Evolutionary conservation across 2,888 invertebrate genomes (phyloP), one percentile per base, ranked within the genome.

Genomic region (Oxyscelio sp.): DNA sequence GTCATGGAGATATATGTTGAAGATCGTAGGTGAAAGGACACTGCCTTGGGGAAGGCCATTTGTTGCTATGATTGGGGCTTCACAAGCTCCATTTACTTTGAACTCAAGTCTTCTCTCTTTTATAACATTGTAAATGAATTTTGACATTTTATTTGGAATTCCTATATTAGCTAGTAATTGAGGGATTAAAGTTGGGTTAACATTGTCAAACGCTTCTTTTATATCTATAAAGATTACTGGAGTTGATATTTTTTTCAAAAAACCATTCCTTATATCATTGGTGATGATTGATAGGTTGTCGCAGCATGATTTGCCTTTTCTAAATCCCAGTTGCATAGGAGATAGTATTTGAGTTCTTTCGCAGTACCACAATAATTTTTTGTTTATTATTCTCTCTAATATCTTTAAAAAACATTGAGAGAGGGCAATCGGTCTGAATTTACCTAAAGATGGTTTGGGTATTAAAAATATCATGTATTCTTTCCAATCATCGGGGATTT

Each of bases 11-110:
- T 27, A 27, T 27, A 27, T 27, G 27, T 66, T 52, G 4, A 52
- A 66, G 0, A 66, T 21, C 0, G 66, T 66, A 0, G 66, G 66
- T 0, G 66, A 66, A 2, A 66, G 40, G 11, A 34, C 38, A n/a
- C n/a, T n/a, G 4, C 66, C 66, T 40, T 66, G 66, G 8, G 65
- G 65, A 5, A 63, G 40, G 1, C 63, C 63, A 19, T 48, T 63
- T 2, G 22, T 48, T 8, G 31, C 50, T 19, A 21, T 19, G 1
- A 22, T 13, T 11, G 38, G 22, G 4, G n/a, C 0, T 52, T 34
- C 9, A 0, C 5, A 4, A 0, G 2, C 15, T 5, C 50, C 52
- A 24, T 66, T 66, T 21, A 66, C 38, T 54, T 66, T 66, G 4
- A 66, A 38, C 2, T n/a, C 6, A n/a, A 45, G 45, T n/a, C 48